phyloP scores from a whole-genome alignment of 2,888 invertebrate species.

The Argyresthia goedartella region DNA sequence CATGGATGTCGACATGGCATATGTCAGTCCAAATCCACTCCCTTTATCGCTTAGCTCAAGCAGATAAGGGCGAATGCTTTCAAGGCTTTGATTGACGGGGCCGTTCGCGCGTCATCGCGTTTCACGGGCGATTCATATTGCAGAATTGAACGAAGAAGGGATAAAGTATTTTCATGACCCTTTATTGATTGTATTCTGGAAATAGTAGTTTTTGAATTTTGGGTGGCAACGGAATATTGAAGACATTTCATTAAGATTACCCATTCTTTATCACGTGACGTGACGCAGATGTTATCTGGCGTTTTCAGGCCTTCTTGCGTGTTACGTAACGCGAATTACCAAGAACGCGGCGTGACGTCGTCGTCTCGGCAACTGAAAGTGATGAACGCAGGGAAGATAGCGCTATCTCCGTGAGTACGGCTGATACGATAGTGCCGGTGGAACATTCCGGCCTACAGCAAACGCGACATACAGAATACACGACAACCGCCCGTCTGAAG shows the following conservation, averaged over 20 bases:
- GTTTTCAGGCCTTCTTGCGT: slow-evolving; percentile 13
- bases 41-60: slow-evolving; percentile 9
- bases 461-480: too few species aligned
- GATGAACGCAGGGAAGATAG: slow-evolving; percentile 27
- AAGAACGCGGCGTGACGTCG: slow-evolving; percentile 18
- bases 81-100: slow-evolving; percentile 32
- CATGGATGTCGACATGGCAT: background rate
- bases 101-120: slow-evolving; percentile 17
- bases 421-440: too few species aligned
- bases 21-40: slow-evolving; percentile 1
- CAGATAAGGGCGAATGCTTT: slow-evolving; percentile 20
- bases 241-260: too few species aligned
- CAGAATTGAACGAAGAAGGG: background rate
- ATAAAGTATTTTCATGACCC: background rate
- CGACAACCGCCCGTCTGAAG: too few species aligned
- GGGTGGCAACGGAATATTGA: too few species aligned
- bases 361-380: slow-evolving; percentile 12
- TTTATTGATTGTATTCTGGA: too few species aligned
- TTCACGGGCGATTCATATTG: slow-evolving; percentile 1
- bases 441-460: too few species aligned
- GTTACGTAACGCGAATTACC: slow-evolving; percentile 18
- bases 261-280: slow-evolving; percentile 12
- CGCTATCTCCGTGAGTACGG: slow-evolving; percentile 11
- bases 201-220: too few species aligned
- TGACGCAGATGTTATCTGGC: slow-evolving; percentile 24